A percentile compares a stretch with the other conserved stretches of the same genome.
Evolutionary conservation across 1,140 invertebrate genomes (phyloP).

Genomic region (Gonatopus flavifemur): DNA sequence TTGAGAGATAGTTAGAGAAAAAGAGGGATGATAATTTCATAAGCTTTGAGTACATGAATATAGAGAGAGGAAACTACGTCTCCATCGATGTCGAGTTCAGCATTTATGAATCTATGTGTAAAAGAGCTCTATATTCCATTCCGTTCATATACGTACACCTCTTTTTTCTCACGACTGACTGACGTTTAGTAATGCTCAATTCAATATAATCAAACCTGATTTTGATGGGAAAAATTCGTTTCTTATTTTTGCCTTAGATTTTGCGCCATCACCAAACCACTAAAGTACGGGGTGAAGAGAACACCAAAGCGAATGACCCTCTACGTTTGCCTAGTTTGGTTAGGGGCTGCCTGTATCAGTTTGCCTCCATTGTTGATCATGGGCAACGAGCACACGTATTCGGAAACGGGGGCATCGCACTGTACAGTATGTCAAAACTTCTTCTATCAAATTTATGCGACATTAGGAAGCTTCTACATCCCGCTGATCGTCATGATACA

Average conservation of each 20-base stretch:
- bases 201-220: too few species aligned
- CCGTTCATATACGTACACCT: too few species aligned
- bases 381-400: slow-evolving; percentile 75
- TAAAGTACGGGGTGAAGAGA: slow-evolving; percentile 86
- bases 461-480: slow-evolving; percentile 86
- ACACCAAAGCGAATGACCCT: slow-evolving; percentile 81
- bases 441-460: slow-evolving; percentile 88
- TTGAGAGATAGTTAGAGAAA: too few species aligned
- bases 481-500: slow-evolving; percentile 87
- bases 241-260: slow-evolving; percentile 58
- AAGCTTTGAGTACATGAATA: too few species aligned
- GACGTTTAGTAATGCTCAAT: too few species aligned
- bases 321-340: slow-evolving; percentile 87
- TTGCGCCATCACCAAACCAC: slow-evolving; percentile 87
- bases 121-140: too few species aligned
- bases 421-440: slow-evolving; percentile 86
- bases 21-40: too few species aligned
- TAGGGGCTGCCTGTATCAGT: slow-evolving; percentile 85
- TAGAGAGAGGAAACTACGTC: too few species aligned
- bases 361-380: slow-evolving; percentile 84
- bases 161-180: too few species aligned
- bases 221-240: too few species aligned
- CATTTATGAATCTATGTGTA: too few species aligned
- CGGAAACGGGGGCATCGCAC: slow-evolving; percentile 60
- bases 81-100: too few species aligned